These are phyloP conservation scores for Amphiprion percula DNA, from an alignment of 2,113 vertebrate genomes.

Conservation along the genomic window DNA sequence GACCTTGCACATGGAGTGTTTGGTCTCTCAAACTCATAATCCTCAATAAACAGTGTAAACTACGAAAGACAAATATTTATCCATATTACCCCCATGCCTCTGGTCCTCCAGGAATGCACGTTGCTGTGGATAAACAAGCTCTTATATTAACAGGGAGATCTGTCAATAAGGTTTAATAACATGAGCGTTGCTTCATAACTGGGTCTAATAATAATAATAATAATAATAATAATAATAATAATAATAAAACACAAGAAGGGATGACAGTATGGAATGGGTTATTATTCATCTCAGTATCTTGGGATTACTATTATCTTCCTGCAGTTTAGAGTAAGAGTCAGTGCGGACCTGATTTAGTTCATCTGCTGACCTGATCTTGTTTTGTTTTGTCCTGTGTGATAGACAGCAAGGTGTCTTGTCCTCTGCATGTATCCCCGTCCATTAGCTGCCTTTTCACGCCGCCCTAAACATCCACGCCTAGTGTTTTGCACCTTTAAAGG, in stretches of 20 bases:
- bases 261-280: constrained; percentile 3
- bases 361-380: constrained; percentile 6
- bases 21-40: constrained; percentile 62
- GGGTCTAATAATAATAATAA: constrained; percentile 38
- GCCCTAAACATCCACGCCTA: neutral
- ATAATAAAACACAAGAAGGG: constrained; percentile 3
- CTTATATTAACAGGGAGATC: constrained; percentile 42
- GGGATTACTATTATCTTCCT: neutral
- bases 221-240: too few species aligned
- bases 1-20: constrained; percentile 25
- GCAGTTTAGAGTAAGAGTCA: neutral
- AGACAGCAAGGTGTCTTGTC: neutral
- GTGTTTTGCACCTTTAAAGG: neutral
- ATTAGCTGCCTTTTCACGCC: neutral
- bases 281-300: neutral
- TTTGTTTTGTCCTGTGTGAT: neutral
- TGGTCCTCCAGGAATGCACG: constrained; percentile 19
- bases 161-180: constrained; percentile 54
- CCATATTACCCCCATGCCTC: neutral
- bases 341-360: neutral
- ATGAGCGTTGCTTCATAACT: constrained; percentile 48
- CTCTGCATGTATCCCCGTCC: neutral
- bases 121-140: constrained; percentile 48
- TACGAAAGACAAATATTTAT: constrained; percentile 75
- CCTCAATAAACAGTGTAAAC: constrained; percentile 68